These are phyloP conservation scores for Malachius bipustulatus DNA, from an alignment of 2,888 invertebrate genomes.

Conservation along the genomic window DNA sequence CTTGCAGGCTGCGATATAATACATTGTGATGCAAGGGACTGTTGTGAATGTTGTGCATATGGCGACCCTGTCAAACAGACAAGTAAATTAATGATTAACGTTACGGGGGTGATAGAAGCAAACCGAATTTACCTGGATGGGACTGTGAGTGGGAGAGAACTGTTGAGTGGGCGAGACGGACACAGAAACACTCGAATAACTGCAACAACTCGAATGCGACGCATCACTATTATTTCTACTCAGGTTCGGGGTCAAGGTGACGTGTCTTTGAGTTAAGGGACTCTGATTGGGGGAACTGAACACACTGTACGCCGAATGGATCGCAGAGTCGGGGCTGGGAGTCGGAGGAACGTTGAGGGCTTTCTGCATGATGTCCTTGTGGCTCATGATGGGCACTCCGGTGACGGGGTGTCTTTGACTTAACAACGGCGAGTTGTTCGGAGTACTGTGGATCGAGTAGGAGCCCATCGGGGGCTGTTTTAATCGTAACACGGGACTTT, in stretches of 20 bases:
- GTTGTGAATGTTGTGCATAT: slow-evolving; percentile 40
- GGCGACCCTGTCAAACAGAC: slow-evolving; percentile 37
- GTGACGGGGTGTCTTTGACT: slow-evolving; percentile 43
- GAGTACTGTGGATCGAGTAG: slow-evolving; percentile 50
- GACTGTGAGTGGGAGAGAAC: slow-evolving; percentile 77
- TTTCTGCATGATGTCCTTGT: slow-evolving; percentile 42
- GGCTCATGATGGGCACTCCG: slow-evolving; percentile 30
- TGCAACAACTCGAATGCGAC: slow-evolving; percentile 80
- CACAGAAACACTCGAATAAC: slow-evolving; percentile 57
- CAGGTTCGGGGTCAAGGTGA: slow-evolving; percentile 68
- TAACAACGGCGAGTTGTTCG: slow-evolving; percentile 56
- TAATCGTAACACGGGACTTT: slow-evolving; percentile 41
- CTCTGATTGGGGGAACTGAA: slow-evolving; percentile 79
- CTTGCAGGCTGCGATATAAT: slow-evolving; percentile 42
- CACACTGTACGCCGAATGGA: slow-evolving; percentile 76
- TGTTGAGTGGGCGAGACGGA: slow-evolving; percentile 45
- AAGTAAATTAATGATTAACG: too few species aligned
- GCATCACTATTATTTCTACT: slow-evolving; percentile 86
- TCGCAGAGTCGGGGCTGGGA: slow-evolving; percentile 80
- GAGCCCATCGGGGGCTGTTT: slow-evolving; percentile 43
- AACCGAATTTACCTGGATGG: slow-evolving; percentile 65
- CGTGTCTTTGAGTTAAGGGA: slow-evolving; percentile 73
- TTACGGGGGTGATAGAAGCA: too few species aligned
- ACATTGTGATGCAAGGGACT: slow-evolving; percentile 44
- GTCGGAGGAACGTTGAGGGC: slow-evolving; percentile 55